Conservation (phyloP, 2,113 vertebrate species). For the Hippocampus zosterae region DNA sequence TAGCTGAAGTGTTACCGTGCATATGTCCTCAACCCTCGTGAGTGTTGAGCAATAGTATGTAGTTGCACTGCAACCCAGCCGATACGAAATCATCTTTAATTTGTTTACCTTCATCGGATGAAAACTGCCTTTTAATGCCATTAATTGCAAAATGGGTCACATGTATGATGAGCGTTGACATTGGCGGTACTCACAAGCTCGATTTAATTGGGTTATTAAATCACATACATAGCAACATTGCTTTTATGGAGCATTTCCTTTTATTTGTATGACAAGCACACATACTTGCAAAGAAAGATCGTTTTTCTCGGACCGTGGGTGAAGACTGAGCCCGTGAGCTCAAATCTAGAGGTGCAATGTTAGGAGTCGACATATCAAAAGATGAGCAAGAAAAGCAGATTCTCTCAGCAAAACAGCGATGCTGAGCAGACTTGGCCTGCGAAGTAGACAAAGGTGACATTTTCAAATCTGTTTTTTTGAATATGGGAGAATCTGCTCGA, state of each 20-base stretch:
- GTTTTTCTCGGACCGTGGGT: conserved; percentile 12
- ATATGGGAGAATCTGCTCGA: conserved; percentile 3
- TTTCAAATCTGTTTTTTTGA: conserved; percentile 11
- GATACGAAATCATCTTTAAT: conserved; percentile 4
- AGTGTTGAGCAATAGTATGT: not conserved
- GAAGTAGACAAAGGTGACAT: conserved; percentile 14
- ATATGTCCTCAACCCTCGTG: not conserved
- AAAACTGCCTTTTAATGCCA: conserved; percentile 1
- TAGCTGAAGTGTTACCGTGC: conserved; percentile 7
- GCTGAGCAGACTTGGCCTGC: conserved; percentile 1
- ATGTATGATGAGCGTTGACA: conserved; percentile 18
- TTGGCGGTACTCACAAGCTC: conserved; percentile 29
- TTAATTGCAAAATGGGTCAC: conserved; percentile 21
- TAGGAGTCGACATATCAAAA: conserved; percentile 32
- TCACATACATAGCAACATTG: not conserved
- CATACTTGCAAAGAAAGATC: conserved; percentile 6
- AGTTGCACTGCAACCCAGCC: not conserved
- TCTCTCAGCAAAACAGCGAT: conserved; percentile 20
- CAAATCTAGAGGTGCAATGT: conserved; percentile 30
- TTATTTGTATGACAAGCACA: conserved; percentile 43
- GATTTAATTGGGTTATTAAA: conserved; percentile 40
- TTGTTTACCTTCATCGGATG: conserved; percentile 26
- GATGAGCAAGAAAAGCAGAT: conserved; percentile 31
- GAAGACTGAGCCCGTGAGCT: conserved; percentile 23
- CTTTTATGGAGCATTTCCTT: conserved; percentile 3